These are phyloP conservation scores for Oxyteleia sp. DNA, from an alignment of 2,888 invertebrate species.

Conservation along the genomic window DNA sequence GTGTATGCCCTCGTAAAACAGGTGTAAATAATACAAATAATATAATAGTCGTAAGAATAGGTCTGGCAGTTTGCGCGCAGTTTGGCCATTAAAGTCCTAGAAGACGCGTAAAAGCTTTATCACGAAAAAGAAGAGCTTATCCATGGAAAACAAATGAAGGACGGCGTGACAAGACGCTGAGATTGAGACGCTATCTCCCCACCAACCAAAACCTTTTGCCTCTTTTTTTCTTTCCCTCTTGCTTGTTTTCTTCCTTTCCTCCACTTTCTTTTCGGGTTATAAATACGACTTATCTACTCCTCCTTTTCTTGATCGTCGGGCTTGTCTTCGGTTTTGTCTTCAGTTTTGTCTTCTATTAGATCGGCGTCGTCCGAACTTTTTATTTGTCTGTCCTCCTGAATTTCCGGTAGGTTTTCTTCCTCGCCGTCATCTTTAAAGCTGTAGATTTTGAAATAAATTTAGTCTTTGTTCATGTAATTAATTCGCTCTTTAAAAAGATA, in stretches of 20 bases:
- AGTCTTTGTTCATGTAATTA: constrained; percentile 16
- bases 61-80: constrained; percentile 70
- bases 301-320: constrained; percentile 85
- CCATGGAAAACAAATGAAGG: constrained; percentile 79
- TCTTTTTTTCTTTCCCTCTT: constrained; percentile 32
- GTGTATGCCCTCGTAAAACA: constrained; percentile 52
- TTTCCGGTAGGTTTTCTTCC: constrained; percentile 77
- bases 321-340: constrained; percentile 85
- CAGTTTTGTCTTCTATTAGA: constrained; percentile 83
- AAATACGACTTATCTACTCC: constrained; percentile 80
- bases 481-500: too few relatives aligned
- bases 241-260: constrained; percentile 39
- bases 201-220: constrained; percentile 48
- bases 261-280: constrained; percentile 68
- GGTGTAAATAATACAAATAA: constrained; percentile 69
- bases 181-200: constrained; percentile 61
- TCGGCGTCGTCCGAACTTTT: constrained; percentile 85
- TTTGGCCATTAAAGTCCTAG: constrained; percentile 65
- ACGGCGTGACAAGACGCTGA: constrained; percentile 67
- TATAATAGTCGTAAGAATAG: constrained; percentile 64
- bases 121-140: constrained; percentile 75
- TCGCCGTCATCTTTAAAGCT: constrained; percentile 80
- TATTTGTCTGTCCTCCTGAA: constrained; percentile 80
- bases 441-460: constrained; percentile 21
- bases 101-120: constrained; percentile 71